Evolutionary conservation across 2,888 invertebrate genomes (phyloP), one percentile per base, ranked within the genome.

Genomic region (Cheilosia scutellata): DNA sequence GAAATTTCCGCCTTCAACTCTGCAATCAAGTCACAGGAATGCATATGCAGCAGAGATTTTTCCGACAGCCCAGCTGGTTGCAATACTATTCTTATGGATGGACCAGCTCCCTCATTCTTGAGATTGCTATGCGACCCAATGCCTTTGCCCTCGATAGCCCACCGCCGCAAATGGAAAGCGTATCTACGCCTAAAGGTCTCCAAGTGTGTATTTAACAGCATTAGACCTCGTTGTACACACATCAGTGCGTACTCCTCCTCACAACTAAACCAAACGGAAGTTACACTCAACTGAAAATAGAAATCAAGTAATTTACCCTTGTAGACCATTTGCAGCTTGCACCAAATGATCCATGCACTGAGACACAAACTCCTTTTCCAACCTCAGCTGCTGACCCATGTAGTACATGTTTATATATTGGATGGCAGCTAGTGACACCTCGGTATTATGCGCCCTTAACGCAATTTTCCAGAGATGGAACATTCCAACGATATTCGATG

Each of bases 381-480:
- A 96, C 88, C 97, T 96, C 53, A 98, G 92, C 90, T 97, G 97
- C 83, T 97, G 96, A 6, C 97, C 97, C 95, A 98, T 97, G 92
- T 98, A 98, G 92, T 97, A 98, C 90, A 96, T 96, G 92, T 98
- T 98, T 74, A 98, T 94, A 91, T 98, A 98, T 91, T 98, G 97
- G 88, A 98, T 98, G 0, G 98, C 98, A 3, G 98, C 96, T 95
- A 98, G 95, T 87, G 98, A 98, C 2, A 98, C 98, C 90, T 98
- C 98, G 92, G 98, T 98, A 91, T 96, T 98, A 88, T 96, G 96
- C 2, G 98, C 98, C 88, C 96, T 94, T 4, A 98, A 93, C 0
- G 98, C 98, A 83, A 98, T 98, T 92, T 97, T 97, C 98, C 98
- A 98, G 88, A 98, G 93, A 89, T 98, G 97, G 92, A 97, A 97